Base-by-base conservation (phyloP, 2,113 vertebrate genomes). In the Scophthalmus maximus region DNA sequence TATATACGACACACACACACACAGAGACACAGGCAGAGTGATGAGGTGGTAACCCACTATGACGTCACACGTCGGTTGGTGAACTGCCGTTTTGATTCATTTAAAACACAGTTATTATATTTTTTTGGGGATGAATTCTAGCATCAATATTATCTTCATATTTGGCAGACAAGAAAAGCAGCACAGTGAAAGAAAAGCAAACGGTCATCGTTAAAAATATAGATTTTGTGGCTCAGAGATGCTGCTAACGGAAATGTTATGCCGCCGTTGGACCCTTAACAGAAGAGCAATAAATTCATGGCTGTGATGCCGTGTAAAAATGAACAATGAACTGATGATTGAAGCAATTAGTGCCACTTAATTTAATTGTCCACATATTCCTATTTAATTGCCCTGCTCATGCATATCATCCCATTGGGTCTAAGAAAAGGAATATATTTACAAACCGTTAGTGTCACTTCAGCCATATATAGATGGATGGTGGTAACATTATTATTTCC, bases 301-400 rank as follows among this genome's bases (percentile, higher is more conserved):
- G 30, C 36, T 57, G 26, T 66, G 75, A 26, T 52, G 64, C 49
- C n/a, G 18, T 32, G 50, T 64, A 23, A 70, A 78, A 72, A 78
- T 50, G 26, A 74, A 81, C 60, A 52, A 46, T 32, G 32, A 71
- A 73, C 56, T 80, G 72, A 78, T 84, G 58, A 88, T 80, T 84
- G 63, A 77, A 69, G 75, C 76, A 84, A 87, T 89, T 90, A 88
- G 83, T 76, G 71, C 76, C 69, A 72, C 85, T 84, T 77, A 76
- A 83, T 90, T 82, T 81, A 88, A 87, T 82, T 84, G 73, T 69
- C 63, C 57, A 79, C 73, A 83, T 85, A 86, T 78, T 87, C 61
- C 44, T 46, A 49, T 85, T 78, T 88, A 81, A 89, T 86, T 86
- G 52, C 73, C 40, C 42, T 2, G 18, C 76, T 79, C 71, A 65